These are phyloP conservation scores for Agonopterix alstromeriana DNA, from an alignment of 2,888 invertebrate species.

Conservation along the genomic window DNA sequence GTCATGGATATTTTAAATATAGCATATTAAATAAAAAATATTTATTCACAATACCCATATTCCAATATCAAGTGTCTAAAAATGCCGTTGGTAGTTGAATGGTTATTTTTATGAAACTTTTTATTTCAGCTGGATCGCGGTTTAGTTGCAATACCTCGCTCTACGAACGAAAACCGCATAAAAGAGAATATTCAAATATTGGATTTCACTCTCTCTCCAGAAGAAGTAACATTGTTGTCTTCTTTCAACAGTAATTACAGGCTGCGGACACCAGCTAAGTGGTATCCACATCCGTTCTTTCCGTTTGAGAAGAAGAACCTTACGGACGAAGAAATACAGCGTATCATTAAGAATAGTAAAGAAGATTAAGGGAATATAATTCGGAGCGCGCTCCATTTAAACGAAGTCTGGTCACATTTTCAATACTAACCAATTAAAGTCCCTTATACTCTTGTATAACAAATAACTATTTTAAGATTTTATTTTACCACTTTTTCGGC, in stretches of 20 bases:
- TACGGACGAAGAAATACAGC: slow-evolving; percentile 39
- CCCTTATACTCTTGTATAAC: no score
- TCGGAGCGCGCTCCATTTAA: no score
- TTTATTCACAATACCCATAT: no score
- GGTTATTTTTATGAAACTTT: not conserved
- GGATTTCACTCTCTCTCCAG: slow-evolving; percentile 69
- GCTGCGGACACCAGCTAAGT: slow-evolving; percentile 53
- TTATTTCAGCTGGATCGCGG: slow-evolving; percentile 68
- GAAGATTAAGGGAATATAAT: slow-evolving; percentile 50
- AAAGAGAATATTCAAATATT: slow-evolving; percentile 74
- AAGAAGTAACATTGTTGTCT: slow-evolving; percentile 71
- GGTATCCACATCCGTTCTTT: slow-evolving; percentile 56
- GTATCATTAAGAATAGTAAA: slow-evolving; percentile 47
- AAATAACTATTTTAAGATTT: no score
- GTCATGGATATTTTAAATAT: no score
- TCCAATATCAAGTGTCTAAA: no score
- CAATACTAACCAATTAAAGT: no score
- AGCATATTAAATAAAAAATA: no score
- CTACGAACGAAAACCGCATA: slow-evolving; percentile 73
- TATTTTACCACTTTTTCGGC: no score
- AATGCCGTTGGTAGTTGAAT: no score
- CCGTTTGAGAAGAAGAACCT: slow-evolving; percentile 61
- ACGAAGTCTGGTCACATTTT: no score
- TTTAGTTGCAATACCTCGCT: slow-evolving; percentile 78
- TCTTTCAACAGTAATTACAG: slow-evolving; percentile 64